phyloP scores from a whole-genome alignment of 37 sponge, comb jelly and placozoan species.

The Ephydatia muelleri region DNA sequence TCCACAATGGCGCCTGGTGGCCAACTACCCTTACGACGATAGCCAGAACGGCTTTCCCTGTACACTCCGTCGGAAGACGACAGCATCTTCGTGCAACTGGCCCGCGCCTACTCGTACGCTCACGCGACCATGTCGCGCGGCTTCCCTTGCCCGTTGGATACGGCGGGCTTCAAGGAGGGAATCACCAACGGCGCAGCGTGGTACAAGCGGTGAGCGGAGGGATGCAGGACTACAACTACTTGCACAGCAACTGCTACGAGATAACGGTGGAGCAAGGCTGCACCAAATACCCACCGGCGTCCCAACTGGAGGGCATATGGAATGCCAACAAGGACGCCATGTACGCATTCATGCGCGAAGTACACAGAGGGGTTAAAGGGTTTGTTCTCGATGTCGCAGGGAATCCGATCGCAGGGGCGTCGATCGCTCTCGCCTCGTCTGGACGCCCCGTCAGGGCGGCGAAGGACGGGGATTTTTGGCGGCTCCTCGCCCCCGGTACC shows the following conservation, averaged over 20 bases:
- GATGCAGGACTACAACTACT: constrained; percentile 98
- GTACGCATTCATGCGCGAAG: constrained; percentile 72
- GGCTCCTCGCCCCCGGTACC: constrained; percentile 78
- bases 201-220: constrained; percentile 93
- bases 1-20: constrained; percentile 96
- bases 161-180: constrained; percentile 65
- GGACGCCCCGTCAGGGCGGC: constrained; percentile 59
- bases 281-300: constrained; percentile 75
- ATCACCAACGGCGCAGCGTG: constrained; percentile 98
- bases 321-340: constrained; percentile 69
- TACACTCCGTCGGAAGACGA: constrained; percentile 74
- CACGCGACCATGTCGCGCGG: constrained; percentile 83
- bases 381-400: constrained; percentile 59
- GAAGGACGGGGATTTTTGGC: constrained; percentile 89
- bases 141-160: constrained; percentile 57
- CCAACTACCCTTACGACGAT: constrained; percentile 95
- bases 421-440: constrained; percentile 38
- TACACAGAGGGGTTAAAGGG: constrained; percentile 87
- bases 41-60: constrained; percentile 19
- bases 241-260: constrained; percentile 89
- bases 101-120: constrained; percentile 73
- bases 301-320: constrained; percentile 77
- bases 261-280: constrained; percentile 95
- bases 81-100: constrained; percentile 76
- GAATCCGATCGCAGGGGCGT: constrained; percentile 50